Conservation (phyloP, 2,888 invertebrate species). For the Myopa tessellatipennis region DNA sequence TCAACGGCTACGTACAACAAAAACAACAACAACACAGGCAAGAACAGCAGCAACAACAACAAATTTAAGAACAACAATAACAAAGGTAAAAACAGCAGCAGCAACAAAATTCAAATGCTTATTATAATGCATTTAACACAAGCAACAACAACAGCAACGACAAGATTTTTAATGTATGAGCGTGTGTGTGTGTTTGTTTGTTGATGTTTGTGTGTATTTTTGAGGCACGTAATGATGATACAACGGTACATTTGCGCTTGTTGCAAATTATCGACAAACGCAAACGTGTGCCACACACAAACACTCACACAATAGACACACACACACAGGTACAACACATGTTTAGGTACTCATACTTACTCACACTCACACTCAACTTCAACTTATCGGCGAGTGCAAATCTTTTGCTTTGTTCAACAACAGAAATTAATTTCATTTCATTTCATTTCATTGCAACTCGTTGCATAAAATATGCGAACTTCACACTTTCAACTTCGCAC, state of each 20-base stretch:
- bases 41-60: conserved; percentile 20
- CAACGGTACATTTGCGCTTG: conserved; percentile 42
- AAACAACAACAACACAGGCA: not conserved
- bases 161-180: not conserved
- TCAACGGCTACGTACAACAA: not conserved
- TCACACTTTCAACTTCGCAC: conserved; percentile 28
- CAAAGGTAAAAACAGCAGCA: conserved; percentile 9
- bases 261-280: conserved; percentile 28
- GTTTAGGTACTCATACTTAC: not conserved
- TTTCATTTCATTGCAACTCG: conserved; percentile 27
- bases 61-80: conserved; percentile 26
- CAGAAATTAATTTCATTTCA: conserved; percentile 35
- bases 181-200: not conserved
- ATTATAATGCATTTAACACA: too few species aligned
- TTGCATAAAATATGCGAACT: conserved; percentile 39
- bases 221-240: conserved; percentile 29
- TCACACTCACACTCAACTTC: conserved; percentile 14
- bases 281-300: conserved; percentile 2
- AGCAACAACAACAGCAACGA: conserved; percentile 18
- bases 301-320: conserved; percentile 7
- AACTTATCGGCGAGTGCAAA: conserved; percentile 40
- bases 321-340: not conserved
- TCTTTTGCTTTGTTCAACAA: conserved; percentile 39
- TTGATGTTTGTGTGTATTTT: not conserved
- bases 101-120: not conserved